Evolutionary conservation across 2,797 vertebrate species (phyloP), one percentile per base, ranked within the genome.

Genomic region (Pseudochaenichthys georgianus): DNA sequence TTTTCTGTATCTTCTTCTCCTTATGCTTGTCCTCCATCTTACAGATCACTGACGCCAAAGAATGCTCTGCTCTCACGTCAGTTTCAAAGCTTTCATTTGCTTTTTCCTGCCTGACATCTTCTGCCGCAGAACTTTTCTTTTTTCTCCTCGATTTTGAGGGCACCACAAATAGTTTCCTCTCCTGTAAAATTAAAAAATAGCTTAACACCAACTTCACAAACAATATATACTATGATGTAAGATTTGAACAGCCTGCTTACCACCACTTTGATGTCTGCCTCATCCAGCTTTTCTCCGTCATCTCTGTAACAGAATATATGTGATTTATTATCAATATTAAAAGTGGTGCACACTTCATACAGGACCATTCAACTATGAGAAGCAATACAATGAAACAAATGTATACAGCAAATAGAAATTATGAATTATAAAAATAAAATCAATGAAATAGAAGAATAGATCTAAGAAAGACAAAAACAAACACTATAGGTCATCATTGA

Each of bases 251-350:
- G 16, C 23, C 31, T 55, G 5, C 92, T 90, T 84, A 95, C 95
- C 91, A 95, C 94, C 51, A 92, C 80, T 91, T 71, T 91, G 69
- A 94, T 82, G 74, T 92, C 91, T 45, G 82, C 66, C 0, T 78
- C 77, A 21, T 78, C 77, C 15, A 68, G 48, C 11, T 6, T 10
- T 12, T 84, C 87, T 34, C 81, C 72, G 38, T 86, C 80, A 23
- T 70, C 72, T 69, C 94, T 95, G 48, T 12, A 83, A 80, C 12
- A 78, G 2, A 58, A 73, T 0, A 70, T 0, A 34, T 28, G n/a
- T 2, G 7, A 46, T 52, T 50, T n/a, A 67, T 64, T 43, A 70
- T n/a, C 21, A 53, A 28, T 38, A 38, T 7, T 38, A 0, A n/a
- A 5, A 53, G 9, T 55, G 6, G n/a, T 38, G 57, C 5, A 19